Conservation (phyloP, 2,113 vertebrate genomes). For the Lonchura striata region DNA sequence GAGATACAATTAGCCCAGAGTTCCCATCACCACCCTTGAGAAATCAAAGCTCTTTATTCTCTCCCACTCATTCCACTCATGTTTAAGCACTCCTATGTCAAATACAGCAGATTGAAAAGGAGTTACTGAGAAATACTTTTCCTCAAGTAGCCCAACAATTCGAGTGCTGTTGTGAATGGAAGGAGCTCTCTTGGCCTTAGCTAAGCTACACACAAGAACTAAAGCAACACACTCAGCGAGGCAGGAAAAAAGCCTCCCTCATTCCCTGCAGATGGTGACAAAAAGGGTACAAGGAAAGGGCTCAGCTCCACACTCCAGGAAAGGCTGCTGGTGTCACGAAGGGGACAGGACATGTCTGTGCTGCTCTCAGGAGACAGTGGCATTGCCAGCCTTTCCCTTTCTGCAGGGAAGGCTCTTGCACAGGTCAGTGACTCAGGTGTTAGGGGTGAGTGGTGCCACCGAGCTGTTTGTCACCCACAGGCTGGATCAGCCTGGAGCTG, state of each 20-base stretch:
- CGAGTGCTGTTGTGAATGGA: background rate
- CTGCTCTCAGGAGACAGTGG: background rate
- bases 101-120: background rate
- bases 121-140: background rate
- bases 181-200: background rate
- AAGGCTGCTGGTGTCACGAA: background rate
- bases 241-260: background rate
- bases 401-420: background rate
- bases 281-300: background rate
- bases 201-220: background rate
- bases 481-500: background rate
- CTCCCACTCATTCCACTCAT: background rate
- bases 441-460: background rate
- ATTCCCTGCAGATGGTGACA: background rate
- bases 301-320: accelerated
- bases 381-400: background rate
- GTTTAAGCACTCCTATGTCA: background rate
- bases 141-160: background rate
- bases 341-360: background rate
- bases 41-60: background rate
- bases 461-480: too few species aligned
- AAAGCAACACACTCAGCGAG: background rate
- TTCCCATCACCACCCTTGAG: background rate
- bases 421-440: background rate
- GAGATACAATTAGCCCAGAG: background rate